Evolutionary conservation across 2,888 invertebrate species (phyloP).

Genomic region (Pardosa pseudoannulata): DNA sequence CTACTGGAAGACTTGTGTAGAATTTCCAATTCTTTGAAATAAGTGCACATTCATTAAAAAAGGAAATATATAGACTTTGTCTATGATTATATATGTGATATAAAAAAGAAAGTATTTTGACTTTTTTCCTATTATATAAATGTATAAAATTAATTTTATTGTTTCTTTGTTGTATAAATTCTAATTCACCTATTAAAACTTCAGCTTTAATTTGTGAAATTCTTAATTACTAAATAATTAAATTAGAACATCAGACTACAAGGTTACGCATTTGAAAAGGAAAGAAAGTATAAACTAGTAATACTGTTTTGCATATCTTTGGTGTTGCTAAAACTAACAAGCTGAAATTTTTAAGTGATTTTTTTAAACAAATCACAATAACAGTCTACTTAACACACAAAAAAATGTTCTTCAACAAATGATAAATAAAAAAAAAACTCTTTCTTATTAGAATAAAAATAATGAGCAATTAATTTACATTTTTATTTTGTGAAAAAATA

Average conservation of each 20-base stretch:
- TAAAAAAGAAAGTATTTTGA: slow-evolving; percentile 46
- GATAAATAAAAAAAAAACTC: too few relatives aligned
- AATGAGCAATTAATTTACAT: too few relatives aligned
- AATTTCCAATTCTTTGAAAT: slow-evolving; percentile 36
- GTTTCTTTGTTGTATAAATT: neutral
- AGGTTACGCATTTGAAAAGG: neutral
- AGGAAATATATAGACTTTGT: slow-evolving; percentile 36
- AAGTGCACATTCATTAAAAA: slow-evolving; percentile 45
- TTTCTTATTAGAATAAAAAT: too few relatives aligned
- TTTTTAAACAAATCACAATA: neutral
- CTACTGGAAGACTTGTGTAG: slow-evolving; percentile 64
- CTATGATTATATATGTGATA: slow-evolving; percentile 11
- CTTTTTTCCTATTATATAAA: slow-evolving; percentile 46
- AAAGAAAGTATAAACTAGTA: neutral
- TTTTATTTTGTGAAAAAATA: too few relatives aligned
- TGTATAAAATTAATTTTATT: slow-evolving; percentile 45
- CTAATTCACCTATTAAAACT: slow-evolving; percentile 5
- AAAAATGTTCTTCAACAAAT: neutral
- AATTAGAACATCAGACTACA: neutral
- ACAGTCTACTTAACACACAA: neutral
- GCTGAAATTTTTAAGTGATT: neutral
- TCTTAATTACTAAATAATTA: neutral
- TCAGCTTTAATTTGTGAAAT: slow-evolving; percentile 6
- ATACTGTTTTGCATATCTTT: neutral
- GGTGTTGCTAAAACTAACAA: neutral